A percentile compares a stretch with the other conserved stretches of the same genome.
These are phyloP conservation scores for Trypoxylon attenuatum DNA, from an alignment of 2,888 invertebrate species.

Conservation along the genomic window DNA sequence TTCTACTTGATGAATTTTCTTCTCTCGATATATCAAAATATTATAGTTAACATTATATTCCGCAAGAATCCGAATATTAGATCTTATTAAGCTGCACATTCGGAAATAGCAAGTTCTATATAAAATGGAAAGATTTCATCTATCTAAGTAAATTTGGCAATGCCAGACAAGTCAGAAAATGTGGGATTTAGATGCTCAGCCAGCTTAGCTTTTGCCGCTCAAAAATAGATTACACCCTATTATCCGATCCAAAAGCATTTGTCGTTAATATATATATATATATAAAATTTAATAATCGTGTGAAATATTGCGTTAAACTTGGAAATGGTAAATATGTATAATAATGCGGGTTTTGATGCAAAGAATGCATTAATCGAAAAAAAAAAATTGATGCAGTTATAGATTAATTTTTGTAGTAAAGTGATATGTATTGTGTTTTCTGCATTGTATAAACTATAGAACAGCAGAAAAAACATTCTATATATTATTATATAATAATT, in stretches of 20 bases:
- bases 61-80: no score
- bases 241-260: constrained; percentile 65
- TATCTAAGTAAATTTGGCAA: constrained; percentile 54
- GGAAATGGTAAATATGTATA: neutral
- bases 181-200: constrained; percentile 59
- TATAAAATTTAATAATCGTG: no score
- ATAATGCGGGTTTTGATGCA: no score
- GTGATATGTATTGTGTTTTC: neutral
- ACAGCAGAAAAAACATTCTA: neutral
- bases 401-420: no score
- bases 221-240: constrained; percentile 70
- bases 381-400: no score
- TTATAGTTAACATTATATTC: no score
- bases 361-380: no score
- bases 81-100: neutral
- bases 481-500: neutral
- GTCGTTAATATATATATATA: constrained; percentile 42
- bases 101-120: neutral
- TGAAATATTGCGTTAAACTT: no score
- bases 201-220: constrained; percentile 64
- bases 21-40: neutral
- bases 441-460: constrained; percentile 1
- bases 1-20: neutral
- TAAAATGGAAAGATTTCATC: constrained; percentile 13
- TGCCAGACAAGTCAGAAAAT: constrained; percentile 61